Percentiles rank a stretch among this genome's conserved stretches.
Evolutionary conservation across 2,888 invertebrate genomes (phyloP).

Genomic region (Idaea aversata): DNA sequence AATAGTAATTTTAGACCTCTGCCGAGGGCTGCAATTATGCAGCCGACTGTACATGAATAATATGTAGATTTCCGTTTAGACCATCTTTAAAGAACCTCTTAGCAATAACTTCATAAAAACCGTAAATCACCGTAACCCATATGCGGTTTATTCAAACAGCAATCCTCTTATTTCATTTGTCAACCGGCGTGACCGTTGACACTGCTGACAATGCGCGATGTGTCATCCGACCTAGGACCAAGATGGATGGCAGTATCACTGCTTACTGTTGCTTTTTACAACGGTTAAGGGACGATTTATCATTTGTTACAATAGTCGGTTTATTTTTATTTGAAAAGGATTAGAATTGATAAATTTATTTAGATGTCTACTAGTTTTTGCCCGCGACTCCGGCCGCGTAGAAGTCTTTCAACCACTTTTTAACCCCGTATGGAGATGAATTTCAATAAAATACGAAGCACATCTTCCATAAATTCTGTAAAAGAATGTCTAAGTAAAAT

Average conservation of each 20-base stretch:
- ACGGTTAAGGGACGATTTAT: not conserved
- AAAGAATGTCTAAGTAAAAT: no score
- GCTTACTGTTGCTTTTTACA: slow-evolving; percentile 31
- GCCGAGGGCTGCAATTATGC: no score
- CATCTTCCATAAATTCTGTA: no score
- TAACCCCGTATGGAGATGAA: no score
- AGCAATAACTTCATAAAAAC: not conserved
- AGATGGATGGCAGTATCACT: slow-evolving; percentile 49
- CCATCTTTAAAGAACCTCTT: no score
- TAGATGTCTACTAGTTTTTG: no score
- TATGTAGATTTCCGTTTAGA: no score
- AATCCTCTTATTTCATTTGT: slow-evolving; percentile 77
- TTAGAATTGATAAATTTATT: not conserved
- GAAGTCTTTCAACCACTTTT: no score
- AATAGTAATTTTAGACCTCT: no score
- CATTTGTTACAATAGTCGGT: slow-evolving; percentile 5
- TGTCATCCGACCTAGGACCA: slow-evolving; percentile 42
- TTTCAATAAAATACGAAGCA: no score
- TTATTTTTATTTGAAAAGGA: not conserved
- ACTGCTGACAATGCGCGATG: slow-evolving; percentile 62
- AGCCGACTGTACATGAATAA: no score
- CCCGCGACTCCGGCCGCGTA: no score
- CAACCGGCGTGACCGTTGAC: slow-evolving; percentile 51
- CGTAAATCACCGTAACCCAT: not conserved
- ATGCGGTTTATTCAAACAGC: slow-evolving; percentile 14